A percentile compares a stretch with the other conserved stretches of the same genome.
These are phyloP conservation scores for Diorhabda carinulata DNA, from an alignment of 1,140 invertebrate species.

Conservation along the genomic window DNA sequence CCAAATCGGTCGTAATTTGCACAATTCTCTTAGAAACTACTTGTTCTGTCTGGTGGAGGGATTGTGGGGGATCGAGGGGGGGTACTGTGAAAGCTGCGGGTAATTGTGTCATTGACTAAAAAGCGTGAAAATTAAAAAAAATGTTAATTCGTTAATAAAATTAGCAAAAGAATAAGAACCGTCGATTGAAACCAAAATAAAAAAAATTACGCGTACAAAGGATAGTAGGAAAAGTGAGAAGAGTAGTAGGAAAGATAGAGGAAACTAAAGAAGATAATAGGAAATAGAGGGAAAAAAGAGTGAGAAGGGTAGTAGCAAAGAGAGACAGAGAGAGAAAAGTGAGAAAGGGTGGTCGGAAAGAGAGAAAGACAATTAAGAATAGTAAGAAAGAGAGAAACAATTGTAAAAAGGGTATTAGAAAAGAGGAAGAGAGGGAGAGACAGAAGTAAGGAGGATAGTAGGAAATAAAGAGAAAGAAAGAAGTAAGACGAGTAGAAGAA, in stretches of 20 bases:
- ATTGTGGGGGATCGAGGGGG: neutral
- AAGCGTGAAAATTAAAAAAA: constrained; percentile 19
- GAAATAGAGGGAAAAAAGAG: neutral
- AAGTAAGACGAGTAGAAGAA: too few species aligned
- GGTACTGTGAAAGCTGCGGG: neutral
- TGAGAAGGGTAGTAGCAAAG: neutral
- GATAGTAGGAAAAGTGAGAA: neutral
- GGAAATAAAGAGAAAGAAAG: too few species aligned
- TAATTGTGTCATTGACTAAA: constrained; percentile 18
- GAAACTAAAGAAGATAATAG: neutral
- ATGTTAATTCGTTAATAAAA: constrained; percentile 7
- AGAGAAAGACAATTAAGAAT: too few species aligned
- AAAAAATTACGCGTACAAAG: neutral
- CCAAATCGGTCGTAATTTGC: neutral
- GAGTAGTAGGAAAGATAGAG: neutral
- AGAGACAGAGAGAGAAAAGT: too few species aligned
- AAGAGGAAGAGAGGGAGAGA: too few species aligned
- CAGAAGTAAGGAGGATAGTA: too few species aligned
- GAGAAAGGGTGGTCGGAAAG: too few species aligned
- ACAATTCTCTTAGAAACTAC: constrained; percentile 1
- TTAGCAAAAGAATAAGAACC: neutral
- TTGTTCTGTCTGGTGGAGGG: neutral
- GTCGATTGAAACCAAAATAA: constrained; percentile 7
- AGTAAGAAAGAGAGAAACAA: too few species aligned
- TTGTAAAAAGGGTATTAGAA: too few species aligned